These are phyloP conservation scores for Protobothrops flavoviridis DNA, from an alignment of 2,113 vertebrate species.

Conservation along the genomic window DNA sequence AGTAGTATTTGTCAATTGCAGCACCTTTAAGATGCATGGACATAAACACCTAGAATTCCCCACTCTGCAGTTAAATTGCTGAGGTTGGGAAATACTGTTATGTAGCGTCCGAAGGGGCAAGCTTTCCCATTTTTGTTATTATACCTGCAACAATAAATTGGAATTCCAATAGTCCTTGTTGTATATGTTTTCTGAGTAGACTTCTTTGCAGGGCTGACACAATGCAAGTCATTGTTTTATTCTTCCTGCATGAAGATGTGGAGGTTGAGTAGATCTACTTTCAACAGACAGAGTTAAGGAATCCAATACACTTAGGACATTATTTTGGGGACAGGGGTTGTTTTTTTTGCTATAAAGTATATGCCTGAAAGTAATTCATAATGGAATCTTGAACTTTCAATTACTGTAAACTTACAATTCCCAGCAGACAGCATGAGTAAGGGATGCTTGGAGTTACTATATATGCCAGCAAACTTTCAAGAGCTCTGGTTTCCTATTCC, in stretches of 20 bases:
- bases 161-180: background rate
- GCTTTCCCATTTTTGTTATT: background rate
- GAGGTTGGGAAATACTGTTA: background rate
- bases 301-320: background rate
- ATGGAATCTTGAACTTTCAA: background rate
- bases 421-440: background rate
- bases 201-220: background rate
- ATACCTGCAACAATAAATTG: background rate
- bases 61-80: background rate
- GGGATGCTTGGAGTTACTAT: background rate
- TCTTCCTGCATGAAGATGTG: background rate
- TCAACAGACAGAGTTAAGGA: background rate
- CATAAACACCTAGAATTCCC: background rate
- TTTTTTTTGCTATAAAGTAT: background rate
- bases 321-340: background rate
- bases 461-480: background rate
- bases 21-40: background rate
- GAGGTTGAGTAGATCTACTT: background rate
- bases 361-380: background rate
- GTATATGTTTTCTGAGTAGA: background rate
- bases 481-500: background rate
- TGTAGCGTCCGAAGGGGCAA: background rate
- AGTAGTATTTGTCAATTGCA: background rate
- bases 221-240: background rate
- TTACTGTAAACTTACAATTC: background rate